phyloP scores from a whole-genome alignment of 2,888 invertebrate genomes.

The Cryptocephalus moraei region DNA sequence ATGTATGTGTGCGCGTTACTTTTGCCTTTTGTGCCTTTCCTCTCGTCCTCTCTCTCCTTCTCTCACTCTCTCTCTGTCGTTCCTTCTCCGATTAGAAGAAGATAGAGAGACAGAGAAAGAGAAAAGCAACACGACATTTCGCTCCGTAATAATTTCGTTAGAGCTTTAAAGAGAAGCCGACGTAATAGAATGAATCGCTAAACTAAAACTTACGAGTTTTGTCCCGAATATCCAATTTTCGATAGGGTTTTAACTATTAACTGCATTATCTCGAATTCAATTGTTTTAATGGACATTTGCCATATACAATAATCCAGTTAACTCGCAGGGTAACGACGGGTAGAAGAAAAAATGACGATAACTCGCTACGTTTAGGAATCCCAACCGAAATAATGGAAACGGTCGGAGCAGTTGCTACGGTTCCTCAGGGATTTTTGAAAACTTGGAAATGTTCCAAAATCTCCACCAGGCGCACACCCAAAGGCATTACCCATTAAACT shows the following conservation, averaged over 20 bases:
- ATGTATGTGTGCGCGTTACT: constrained; percentile 10
- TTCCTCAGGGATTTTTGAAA: no score
- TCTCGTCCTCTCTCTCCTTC: constrained; percentile 9
- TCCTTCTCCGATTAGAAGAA: no score
- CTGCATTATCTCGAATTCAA: constrained; percentile 32
- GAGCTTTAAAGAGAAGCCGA: constrained; percentile 32
- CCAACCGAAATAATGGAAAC: no score
- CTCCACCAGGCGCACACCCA: no score
- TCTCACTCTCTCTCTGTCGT: constrained; percentile 1
- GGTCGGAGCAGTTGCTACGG: no score
- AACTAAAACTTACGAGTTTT: constrained; percentile 22
- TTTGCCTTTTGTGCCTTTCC: constrained; percentile 9
- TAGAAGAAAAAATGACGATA: not conserved
- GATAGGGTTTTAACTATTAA: constrained; percentile 35
- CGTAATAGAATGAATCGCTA: constrained; percentile 32
- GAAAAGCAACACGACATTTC: not conserved
- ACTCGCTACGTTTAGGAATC: no score
- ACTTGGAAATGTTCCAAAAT: no score
- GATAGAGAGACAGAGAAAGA: not conserved
- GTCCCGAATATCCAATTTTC: constrained; percentile 31
- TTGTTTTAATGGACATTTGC: constrained; percentile 32
- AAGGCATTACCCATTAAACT: no score
- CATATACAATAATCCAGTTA: constrained; percentile 21
- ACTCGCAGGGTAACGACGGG: not conserved
- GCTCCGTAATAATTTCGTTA: constrained; percentile 30